Base-by-base conservation (phyloP, 1,140 invertebrate genomes). In the Halictus rubicundus region DNA sequence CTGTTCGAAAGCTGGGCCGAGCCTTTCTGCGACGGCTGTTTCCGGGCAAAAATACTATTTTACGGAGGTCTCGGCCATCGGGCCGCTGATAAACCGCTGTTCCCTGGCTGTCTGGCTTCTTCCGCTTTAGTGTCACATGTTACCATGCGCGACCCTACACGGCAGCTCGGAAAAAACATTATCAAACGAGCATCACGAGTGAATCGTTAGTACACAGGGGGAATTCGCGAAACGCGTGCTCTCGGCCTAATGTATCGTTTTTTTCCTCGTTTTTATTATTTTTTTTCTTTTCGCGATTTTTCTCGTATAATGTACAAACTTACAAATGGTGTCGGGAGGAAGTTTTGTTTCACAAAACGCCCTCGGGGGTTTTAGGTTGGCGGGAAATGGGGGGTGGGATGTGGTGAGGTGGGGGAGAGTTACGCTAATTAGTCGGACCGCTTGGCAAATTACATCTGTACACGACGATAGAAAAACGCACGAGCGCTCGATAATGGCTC, bases 401-500 rank as follows among this genome's bases (percentile, higher is more conserved):
- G n/a, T n/a, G n/a, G n/a, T n/a, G n/a, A n/a, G n/a, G n/a, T n/a
- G n/a, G 23, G 23, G 65, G 23, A 23, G 57, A 37, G 46, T 42
- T 65, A 59, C 25, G 37, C 21, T 68, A 59, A 60, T 76, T 70
- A 77, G 39, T 60, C 74, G 73, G n/a, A 59, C 65, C 73, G n/a
- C 65, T 57, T 46, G 76, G 42, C 59, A 65, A 46, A 75, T 75
- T 46, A 66, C 54, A 57, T 52, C 64, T 66, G 64, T 66, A 66
- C 73, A 57, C 52, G n/a, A 59, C 54, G n/a, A 59, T 72, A 60
- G 68, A 64, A 46, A 73, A 54, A 70, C 66, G 42, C 68, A 27
- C 75, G 75, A 49, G 66, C 52, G 37, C 23, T 57, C 76, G 76
- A 78, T 52, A 42, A 52, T 65, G 46, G 69, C 76, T 85, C 65